A percentile compares a stretch with the other conserved stretches of the same genome.
These are phyloP conservation scores for Euspilapteryx auroguttella DNA, from an alignment of 2,888 invertebrate species.

Conservation along the genomic window DNA sequence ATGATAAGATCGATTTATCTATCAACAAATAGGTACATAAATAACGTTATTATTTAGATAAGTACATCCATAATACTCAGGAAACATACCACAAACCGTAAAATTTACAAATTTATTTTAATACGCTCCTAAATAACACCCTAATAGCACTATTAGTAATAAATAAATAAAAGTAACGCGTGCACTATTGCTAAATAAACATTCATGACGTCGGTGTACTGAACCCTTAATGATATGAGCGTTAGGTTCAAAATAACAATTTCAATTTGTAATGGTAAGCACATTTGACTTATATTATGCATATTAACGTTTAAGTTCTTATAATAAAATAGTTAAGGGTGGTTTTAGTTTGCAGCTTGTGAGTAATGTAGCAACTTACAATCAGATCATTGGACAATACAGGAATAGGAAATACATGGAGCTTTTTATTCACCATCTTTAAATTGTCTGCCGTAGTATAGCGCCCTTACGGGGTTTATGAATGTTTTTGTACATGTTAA, in stretches of 20 bases:
- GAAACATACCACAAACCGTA: too few species aligned
- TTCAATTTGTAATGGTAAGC: too few species aligned
- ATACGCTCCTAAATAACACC: too few species aligned
- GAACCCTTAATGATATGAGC: background rate
- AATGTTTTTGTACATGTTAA: too few species aligned
- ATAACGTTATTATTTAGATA: too few species aligned
- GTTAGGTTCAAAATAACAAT: background rate
- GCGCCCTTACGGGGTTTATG: too few species aligned
- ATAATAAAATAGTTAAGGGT: constrained; percentile 8
- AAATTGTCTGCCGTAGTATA: background rate
- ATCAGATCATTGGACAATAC: constrained; percentile 38
- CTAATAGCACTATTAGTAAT: too few species aligned
- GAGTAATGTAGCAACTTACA: constrained; percentile 16
- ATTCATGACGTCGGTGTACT: background rate
- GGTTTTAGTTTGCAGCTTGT: constrained; percentile 11
- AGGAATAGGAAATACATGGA: constrained; percentile 13
- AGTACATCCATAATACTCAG: too few species aligned
- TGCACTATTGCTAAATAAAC: constrained; percentile 2
- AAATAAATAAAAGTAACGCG: constrained; percentile 16
- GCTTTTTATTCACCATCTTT: constrained; percentile 6
- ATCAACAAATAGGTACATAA: too few species aligned
- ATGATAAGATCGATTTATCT: too few species aligned
- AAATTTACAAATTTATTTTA: too few species aligned
- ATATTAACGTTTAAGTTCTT: background rate
- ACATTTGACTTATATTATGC: background rate